phyloP scores from a whole-genome alignment of 2,888 invertebrate species.

The Heliconius hortense region DNA sequence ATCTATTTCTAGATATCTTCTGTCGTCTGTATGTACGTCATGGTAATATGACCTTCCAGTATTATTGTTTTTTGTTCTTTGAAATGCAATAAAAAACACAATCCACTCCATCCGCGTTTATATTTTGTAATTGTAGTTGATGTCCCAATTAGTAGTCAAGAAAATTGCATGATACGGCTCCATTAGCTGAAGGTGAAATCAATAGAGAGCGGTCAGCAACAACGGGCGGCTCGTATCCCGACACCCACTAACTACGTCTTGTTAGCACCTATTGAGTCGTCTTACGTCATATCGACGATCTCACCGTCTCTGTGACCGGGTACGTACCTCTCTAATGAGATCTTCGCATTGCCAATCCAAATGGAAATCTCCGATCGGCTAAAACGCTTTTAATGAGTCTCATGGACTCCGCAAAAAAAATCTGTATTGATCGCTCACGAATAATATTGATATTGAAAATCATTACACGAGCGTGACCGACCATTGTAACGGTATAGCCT shows the following conservation, averaged over 20 bases:
- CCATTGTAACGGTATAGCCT: conserved; percentile 50
- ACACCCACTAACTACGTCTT: conserved; percentile 59
- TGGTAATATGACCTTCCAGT: conserved; percentile 42
- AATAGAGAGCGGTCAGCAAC: conserved; percentile 55
- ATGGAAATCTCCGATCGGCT: conserved; percentile 56
- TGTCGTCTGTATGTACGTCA: conserved; percentile 18
- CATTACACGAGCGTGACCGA: conserved; percentile 58
- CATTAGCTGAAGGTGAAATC: conserved; percentile 66
- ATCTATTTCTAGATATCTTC: conserved; percentile 16
- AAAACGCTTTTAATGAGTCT: conserved; percentile 63
- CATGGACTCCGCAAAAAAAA: conserved; percentile 56
- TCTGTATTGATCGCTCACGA: conserved; percentile 55
- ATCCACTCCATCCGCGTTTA: conserved; percentile 33
- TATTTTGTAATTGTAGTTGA: conserved; percentile 39
- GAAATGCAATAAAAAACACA: conserved; percentile 39
- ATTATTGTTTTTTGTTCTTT: conserved; percentile 46
- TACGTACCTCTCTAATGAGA: conserved; percentile 61
- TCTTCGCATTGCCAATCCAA: conserved; percentile 61
- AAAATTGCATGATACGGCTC: conserved; percentile 57
- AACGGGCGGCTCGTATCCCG: conserved; percentile 41
- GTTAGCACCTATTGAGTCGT: conserved; percentile 64
- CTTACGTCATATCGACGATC: conserved; percentile 65
- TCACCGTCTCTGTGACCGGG: conserved; percentile 51
- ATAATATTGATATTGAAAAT: conserved; percentile 61
- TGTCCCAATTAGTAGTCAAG: conserved; percentile 52